A percentile compares a stretch with the other conserved stretches of the same genome.
phyloP scores from a whole-genome alignment of 1,140 invertebrate species.

The Apis florea region DNA sequence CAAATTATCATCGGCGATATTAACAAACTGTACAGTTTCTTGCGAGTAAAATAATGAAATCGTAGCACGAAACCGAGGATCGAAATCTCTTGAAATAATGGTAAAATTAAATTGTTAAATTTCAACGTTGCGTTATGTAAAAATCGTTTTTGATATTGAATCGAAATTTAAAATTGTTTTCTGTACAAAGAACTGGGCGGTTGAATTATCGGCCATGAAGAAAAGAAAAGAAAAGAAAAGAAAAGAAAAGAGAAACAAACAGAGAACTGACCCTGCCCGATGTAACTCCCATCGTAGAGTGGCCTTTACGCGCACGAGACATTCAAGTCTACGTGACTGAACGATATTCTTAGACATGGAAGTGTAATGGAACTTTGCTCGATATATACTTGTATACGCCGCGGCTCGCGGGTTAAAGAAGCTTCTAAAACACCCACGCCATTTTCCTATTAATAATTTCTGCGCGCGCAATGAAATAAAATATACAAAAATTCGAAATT shows the following conservation, averaged over 20 bases:
- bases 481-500: too few relatives aligned
- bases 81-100: too few relatives aligned
- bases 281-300: conserved; percentile 21
- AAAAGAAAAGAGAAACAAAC: conserved; percentile 6
- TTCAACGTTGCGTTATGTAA: not conserved
- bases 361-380: conserved; percentile 17
- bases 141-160: not conserved
- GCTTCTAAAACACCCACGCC: not conserved
- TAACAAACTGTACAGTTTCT: not conserved
- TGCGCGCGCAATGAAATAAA: not conserved
- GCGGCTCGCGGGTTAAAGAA: not conserved
- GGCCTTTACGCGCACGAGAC: conserved; percentile 25
- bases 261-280: conserved; percentile 64
- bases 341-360: conserved; percentile 39
- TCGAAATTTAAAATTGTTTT: conserved; percentile 9
- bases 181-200: not conserved
- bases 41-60: not conserved
- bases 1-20: not conserved
- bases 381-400: not conserved
- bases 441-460: not conserved
- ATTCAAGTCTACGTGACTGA: conserved; percentile 41
- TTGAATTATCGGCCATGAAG: not conserved
- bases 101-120: too few relatives aligned
- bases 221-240: not conserved
- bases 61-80: not conserved